These are phyloP conservation scores for Rhinopithecus roxellana DNA, from an alignment of 2,113 vertebrate genomes.

Conservation along the genomic window DNA sequence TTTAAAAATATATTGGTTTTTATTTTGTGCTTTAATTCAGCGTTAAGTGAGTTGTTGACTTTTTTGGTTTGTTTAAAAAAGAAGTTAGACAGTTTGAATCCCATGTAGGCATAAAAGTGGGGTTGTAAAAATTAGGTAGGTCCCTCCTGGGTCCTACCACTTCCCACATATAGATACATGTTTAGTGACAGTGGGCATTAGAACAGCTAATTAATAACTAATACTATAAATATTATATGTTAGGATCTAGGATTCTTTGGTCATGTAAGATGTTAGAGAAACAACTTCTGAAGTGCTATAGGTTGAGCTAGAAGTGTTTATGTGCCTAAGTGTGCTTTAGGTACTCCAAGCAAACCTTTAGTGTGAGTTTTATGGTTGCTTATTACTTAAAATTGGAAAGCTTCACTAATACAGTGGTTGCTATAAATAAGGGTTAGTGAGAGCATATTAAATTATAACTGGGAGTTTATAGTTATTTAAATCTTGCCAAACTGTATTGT, in stretches of 20 bases:
- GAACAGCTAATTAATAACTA: background rate
- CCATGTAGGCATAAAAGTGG: background rate
- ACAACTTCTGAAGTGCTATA: background rate
- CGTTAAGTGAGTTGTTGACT: background rate
- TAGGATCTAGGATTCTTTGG: background rate
- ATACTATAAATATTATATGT: background rate
- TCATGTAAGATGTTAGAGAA: background rate
- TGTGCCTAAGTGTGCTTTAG: background rate
- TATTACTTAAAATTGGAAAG: constrained; percentile 1
- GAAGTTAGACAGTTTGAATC: constrained; percentile 19
- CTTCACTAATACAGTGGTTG: background rate
- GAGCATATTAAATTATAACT: background rate
- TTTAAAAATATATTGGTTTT: constrained; percentile 38
- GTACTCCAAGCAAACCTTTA: background rate
- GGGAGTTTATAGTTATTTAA: background rate
- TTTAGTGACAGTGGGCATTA: background rate
- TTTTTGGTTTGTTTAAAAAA: constrained; percentile 48
- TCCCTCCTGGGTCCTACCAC: background rate
- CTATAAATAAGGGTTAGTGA: background rate
- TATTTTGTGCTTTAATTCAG: constrained; percentile 42
- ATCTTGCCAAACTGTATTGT: background rate
- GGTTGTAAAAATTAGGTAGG: background rate
- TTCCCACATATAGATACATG: background rate
- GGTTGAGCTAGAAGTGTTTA: background rate
- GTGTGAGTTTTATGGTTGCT: background rate